Conservation (phyloP, 2,888 invertebrate genomes). For the Endomychus coccineus region DNA sequence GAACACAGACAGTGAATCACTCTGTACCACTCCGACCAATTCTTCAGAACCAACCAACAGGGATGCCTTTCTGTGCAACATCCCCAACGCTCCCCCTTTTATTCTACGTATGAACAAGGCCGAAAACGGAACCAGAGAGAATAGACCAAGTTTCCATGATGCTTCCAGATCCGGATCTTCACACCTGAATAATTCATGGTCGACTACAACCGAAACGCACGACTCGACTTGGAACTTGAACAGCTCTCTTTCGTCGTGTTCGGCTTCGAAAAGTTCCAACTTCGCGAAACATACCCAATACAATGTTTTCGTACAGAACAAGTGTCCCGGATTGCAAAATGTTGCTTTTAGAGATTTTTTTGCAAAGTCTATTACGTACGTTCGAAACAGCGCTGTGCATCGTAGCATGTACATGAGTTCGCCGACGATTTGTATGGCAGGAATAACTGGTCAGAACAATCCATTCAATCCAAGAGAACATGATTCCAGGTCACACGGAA, state of each 20-base stretch:
- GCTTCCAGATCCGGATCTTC: no score
- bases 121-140: no score
- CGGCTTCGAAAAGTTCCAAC: not conserved
- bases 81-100: constrained; percentile 11
- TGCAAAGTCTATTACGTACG: constrained; percentile 7
- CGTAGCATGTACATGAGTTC: constrained; percentile 5
- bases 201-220: no score
- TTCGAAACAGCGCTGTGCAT: not conserved
- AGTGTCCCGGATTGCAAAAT: constrained; percentile 3
- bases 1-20: no score
- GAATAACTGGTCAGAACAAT: constrained; percentile 7
- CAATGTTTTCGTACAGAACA: constrained; percentile 8
- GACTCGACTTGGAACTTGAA: no score
- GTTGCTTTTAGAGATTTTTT: constrained; percentile 7
- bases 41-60: no score
- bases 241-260: no score
- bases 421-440: constrained; percentile 10
- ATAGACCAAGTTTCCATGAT: no score
- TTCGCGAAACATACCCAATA: constrained; percentile 4
- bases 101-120: constrained; percentile 11
- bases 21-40: no score
- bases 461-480: constrained; percentile 6
- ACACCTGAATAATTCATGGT: no score
- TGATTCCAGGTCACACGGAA: constrained; percentile 9
- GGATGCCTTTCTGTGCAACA: constrained; percentile 11